These are phyloP conservation scores for Pristionchus maxplancki DNA, from an alignment of 2,888 invertebrate species.

Conservation along the genomic window DNA sequence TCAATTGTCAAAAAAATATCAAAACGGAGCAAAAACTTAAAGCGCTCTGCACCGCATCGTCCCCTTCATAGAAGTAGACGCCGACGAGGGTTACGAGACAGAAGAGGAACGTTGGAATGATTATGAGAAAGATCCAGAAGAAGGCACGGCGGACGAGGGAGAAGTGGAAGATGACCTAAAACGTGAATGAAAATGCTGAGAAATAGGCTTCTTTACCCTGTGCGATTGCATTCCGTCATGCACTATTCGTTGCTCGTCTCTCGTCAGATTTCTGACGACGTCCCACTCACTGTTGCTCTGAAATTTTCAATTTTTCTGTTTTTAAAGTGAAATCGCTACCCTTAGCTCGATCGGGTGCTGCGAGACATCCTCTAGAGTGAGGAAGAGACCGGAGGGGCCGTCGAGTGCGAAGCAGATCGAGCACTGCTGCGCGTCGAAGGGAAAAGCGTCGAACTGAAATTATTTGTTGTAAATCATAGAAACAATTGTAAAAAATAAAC, in stretches of 20 bases:
- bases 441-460: constrained; percentile 20
- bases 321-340: not conserved
- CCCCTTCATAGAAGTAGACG: constrained; percentile 1
- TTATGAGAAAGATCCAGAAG: constrained; percentile 26
- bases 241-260: not conserved
- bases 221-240: not conserved
- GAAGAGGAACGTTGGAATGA: not conserved
- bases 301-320: not conserved
- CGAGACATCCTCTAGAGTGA: not conserved
- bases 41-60: not conserved
- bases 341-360: not conserved
- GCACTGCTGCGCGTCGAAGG: not conserved
- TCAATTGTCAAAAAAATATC: too few relatives aligned
- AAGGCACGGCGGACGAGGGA: not conserved
- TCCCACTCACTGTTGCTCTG: constrained; percentile 34
- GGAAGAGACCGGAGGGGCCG: not conserved
- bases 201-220: not conserved
- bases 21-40: too few relatives aligned
- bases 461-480: too few relatives aligned
- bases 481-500: too few relatives aligned
- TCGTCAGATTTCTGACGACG: not conserved
- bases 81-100: not conserved
- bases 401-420: not conserved
- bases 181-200: too few relatives aligned
- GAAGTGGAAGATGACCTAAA: not conserved